phyloP scores from a whole-genome alignment of 2,113 vertebrate species.

The Pedionomus torquatus region DNA sequence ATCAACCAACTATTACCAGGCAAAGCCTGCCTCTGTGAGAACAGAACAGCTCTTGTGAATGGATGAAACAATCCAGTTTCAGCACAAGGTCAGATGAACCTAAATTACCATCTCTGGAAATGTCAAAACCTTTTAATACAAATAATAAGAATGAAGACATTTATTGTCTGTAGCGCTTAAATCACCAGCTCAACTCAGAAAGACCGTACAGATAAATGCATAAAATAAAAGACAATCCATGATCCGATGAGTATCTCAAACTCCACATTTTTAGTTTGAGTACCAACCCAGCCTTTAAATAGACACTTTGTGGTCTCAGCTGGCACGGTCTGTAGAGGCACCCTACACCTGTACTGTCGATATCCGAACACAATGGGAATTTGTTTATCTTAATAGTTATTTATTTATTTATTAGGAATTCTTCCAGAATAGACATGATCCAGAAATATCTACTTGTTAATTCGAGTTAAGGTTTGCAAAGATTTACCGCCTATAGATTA shows the following conservation, averaged over 20 bases:
- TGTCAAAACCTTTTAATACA: not conserved
- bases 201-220: not conserved
- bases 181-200: not conserved
- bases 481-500: not conserved
- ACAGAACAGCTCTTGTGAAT: not conserved
- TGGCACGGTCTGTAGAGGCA: not conserved
- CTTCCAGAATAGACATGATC: not conserved
- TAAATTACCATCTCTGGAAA: not conserved
- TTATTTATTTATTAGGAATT: not conserved
- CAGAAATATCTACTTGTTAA: not conserved
- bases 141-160: not conserved
- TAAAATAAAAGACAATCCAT: not conserved
- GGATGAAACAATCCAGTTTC: not conserved
- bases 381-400: not conserved
- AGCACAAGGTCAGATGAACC: not conserved
- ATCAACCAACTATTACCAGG: not conserved
- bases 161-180: not conserved
- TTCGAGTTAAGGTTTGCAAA: not conserved
- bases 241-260: not conserved
- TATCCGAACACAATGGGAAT: not conserved
- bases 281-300: not conserved
- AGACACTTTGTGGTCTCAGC: not conserved
- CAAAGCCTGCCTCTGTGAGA: not conserved
- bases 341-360: not conserved
- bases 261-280: not conserved